Percentiles rank a stretch among this genome's conserved stretches.
These are phyloP conservation scores for Nomada flava DNA, from an alignment of 2,888 invertebrate genomes.

Conservation along the genomic window DNA sequence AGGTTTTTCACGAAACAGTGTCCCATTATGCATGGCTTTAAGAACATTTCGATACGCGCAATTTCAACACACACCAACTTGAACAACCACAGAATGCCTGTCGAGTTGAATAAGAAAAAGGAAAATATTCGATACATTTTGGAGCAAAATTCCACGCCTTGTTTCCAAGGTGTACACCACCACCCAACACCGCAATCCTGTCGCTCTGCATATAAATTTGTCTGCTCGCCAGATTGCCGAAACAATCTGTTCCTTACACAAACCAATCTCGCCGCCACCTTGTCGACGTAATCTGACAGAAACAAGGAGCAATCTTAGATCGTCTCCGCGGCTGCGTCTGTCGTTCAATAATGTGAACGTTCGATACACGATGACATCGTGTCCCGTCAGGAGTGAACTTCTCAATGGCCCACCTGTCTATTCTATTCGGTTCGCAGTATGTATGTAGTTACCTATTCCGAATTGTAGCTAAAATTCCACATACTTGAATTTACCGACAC, in stretches of 20 bases:
- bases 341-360: constrained; percentile 30
- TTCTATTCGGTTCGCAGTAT: neutral
- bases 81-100: no score
- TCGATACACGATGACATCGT: neutral
- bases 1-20: constrained; percentile 7
- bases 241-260: constrained; percentile 37
- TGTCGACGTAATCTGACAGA: constrained; percentile 25
- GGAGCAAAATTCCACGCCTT: neutral
- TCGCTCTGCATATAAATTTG: constrained; percentile 22
- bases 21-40: constrained; percentile 5
- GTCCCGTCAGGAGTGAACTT: neutral
- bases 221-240: constrained; percentile 4
- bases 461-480: neutral
- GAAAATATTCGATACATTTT: neutral
- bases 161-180: neutral
- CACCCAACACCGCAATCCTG: neutral
- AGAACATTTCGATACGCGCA: constrained; percentile 9
- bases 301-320: constrained; percentile 41
- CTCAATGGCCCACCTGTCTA: neutral
- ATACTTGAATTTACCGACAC: neutral
- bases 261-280: constrained; percentile 25
- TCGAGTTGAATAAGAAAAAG: neutral
- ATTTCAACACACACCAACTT: neutral
- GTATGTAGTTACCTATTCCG: neutral
- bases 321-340: constrained; percentile 14